Evolutionary conservation across 2,797 vertebrate genomes (phyloP).

Genomic region (Steatocranus sp.): DNA sequence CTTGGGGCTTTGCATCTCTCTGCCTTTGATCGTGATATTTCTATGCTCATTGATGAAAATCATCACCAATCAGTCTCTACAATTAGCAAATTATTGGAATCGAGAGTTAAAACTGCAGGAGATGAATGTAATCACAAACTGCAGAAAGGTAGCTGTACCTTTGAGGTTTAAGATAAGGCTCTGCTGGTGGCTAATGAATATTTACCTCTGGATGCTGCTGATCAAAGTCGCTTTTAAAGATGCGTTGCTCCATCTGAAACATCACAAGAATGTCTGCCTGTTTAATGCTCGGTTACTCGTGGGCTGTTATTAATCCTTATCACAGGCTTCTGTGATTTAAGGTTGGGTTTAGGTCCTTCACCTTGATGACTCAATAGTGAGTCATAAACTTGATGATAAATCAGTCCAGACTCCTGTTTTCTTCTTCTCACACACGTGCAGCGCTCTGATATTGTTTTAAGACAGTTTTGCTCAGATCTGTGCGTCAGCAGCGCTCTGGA

Average conservation of each 20-base stretch:
- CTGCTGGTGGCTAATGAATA: neutral
- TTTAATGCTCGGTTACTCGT: neutral
- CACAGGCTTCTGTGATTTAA: neutral
- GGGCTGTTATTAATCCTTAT: neutral
- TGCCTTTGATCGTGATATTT: neutral
- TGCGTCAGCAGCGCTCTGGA: constrained; percentile 24
- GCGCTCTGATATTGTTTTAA: neutral
- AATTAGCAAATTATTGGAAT: neutral
- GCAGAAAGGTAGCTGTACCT: neutral
- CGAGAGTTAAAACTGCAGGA: neutral
- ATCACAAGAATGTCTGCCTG: neutral
- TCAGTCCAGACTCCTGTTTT: neutral
- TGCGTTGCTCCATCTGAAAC: neutral
- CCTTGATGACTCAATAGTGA: constrained; percentile 55
- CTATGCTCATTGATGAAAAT: neutral
- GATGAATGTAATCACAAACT: constrained; percentile 10
- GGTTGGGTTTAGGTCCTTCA: constrained; percentile 3
- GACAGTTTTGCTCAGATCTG: neutral
- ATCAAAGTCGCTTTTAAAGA: neutral
- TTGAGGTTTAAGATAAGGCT: neutral
- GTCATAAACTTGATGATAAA: constrained; percentile 39
- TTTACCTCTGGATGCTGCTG: neutral
- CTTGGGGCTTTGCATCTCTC: neutral
- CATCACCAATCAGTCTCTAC: neutral
- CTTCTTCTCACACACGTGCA: neutral